Evolutionary conservation across 2,797 vertebrate species (phyloP), one percentile per base, ranked within the genome.

Genomic region (Hydrocynus forskahlii): DNA sequence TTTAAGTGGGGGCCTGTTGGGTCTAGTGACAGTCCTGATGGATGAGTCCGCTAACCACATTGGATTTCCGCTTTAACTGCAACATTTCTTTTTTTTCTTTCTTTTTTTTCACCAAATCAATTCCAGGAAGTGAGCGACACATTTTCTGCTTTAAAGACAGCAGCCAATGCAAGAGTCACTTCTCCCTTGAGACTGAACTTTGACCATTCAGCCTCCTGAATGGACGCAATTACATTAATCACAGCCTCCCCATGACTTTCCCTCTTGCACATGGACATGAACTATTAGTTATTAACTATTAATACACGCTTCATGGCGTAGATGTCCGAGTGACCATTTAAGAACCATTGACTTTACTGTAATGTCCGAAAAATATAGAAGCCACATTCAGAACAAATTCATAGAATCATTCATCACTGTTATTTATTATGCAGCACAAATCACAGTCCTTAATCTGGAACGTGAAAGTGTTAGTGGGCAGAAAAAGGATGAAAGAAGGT

Each of bases 161-260:
- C 80, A 74, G 77, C 86, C 81, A 75, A 72, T 81, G 63, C 73
- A 17, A 68, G 25, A 75, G 55, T 75, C 38, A 76, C 50, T 75
- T 81, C 78, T 75, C 63, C 14, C 35, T 64, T 17, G 25, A 64
- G 62, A 35, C 59, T 81, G 68, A 83, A 68, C 54, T 63, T 45
- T 80, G 69, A 64, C 69, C 77, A 25, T 72, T 83, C 50, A 43
- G 23, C 29, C 64, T 23, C 25, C 29, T 45, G 38, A 78, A 75
- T 35, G 64, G 68, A 64, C 21, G 43, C 67, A 60, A 70, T 78
- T 60, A 60, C 35, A 54, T 43, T 71, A 83, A 81, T 81, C 76
- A 78, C 43, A 67, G 21, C 43, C 62, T 25, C 60, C 7, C 62
- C 7, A 5, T 16, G 25, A 17, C 62, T 0, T 1, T 21, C 57